phyloP scores from a whole-genome alignment of 2,888 invertebrate genomes.

The Notodonta ziczac region DNA sequence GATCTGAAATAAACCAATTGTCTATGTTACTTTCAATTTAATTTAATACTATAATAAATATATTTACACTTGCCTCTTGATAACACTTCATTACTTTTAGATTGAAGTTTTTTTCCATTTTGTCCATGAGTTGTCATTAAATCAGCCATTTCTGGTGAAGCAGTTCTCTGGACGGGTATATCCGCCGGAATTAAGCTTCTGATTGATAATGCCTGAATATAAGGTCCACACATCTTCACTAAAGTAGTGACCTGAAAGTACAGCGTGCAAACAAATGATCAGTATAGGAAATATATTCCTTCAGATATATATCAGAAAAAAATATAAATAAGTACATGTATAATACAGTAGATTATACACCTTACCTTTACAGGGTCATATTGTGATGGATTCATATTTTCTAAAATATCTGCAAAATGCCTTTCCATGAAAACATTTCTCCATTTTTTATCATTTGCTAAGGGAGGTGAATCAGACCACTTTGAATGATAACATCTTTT shows the following conservation, averaged over 20 bases:
- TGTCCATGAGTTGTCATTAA: slow-evolving; percentile 65
- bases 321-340: background rate
- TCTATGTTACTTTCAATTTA: background rate
- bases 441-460: slow-evolving; percentile 63
- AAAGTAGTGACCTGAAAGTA: slow-evolving; percentile 60
- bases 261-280: slow-evolving; percentile 15
- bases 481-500: slow-evolving; percentile 70
- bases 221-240: slow-evolving; percentile 76
- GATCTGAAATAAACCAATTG: slow-evolving; percentile 60
- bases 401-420: slow-evolving; percentile 74
- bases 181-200: slow-evolving; percentile 74
- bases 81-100: slow-evolving; percentile 50
- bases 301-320: too few species aligned
- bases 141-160: slow-evolving; percentile 76
- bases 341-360: background rate
- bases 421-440: slow-evolving; percentile 76
- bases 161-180: slow-evolving; percentile 69
- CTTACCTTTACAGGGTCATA: slow-evolving; percentile 80
- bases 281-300: too few species aligned
- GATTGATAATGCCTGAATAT: slow-evolving; percentile 68
- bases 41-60: background rate
- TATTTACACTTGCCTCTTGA: slow-evolving; percentile 57
- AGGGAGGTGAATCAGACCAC: slow-evolving; percentile 61
- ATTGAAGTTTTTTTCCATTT: slow-evolving; percentile 48
- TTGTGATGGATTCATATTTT: slow-evolving; percentile 75